A percentile compares a stretch with the other conserved stretches of the same genome.
Evolutionary conservation across 2,113 vertebrate species (phyloP).

Genomic region (pig (Sus scrofa)): T2T-Sscrofa CM000820.6:112612001-112612500

Average conservation of each 20-base stretch:
- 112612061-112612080: not conserved
- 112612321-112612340: constrained; percentile 25
- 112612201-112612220: not conserved
- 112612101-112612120: not conserved
- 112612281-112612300: not conserved
- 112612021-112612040: not conserved
- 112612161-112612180: not conserved
- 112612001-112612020: not conserved
- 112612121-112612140: not conserved
- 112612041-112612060: not conserved
- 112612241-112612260: constrained; percentile 39
- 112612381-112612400: not conserved
- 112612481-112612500: not conserved
- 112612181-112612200: not conserved
- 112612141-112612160: not conserved
- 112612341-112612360: not conserved
- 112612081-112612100: not conserved
- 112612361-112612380: not conserved
- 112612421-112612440: not conserved
- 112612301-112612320: not conserved
- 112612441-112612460: not conserved
- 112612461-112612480: not conserved
- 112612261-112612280: not conserved
- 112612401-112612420: not conserved
- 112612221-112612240: constrained; percentile 5